phyloP scores from a whole-genome alignment of 2,113 vertebrate species.

The Cricetomys ansorgei region DNA sequence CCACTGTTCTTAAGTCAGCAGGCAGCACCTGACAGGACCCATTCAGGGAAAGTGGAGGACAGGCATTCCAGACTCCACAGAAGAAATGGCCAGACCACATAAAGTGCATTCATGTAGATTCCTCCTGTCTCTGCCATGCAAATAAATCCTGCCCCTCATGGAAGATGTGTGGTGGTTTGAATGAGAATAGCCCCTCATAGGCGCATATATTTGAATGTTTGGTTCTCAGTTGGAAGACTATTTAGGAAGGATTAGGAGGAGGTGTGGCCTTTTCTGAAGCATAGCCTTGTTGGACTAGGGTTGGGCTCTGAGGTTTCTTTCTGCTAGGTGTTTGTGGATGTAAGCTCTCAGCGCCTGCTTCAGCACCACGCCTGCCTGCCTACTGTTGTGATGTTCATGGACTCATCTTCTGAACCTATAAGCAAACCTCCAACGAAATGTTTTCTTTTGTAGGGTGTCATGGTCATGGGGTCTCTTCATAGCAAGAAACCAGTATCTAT shows the following conservation, averaged over 20 bases:
- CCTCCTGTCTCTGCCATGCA: no score
- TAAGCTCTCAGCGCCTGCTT: not conserved
- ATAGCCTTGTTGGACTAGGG: no score
- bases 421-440: not conserved
- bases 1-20: accelerated
- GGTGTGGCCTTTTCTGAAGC: no score
- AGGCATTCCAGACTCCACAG: not conserved
- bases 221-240: not conserved
- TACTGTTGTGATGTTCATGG: not conserved
- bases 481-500: not conserved
- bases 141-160: not conserved
- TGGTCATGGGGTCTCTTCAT: not conserved
- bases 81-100: not conserved
- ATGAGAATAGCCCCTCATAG: not conserved
- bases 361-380: not conserved
- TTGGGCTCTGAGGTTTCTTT: not conserved
- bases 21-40: not conserved
- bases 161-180: not conserved
- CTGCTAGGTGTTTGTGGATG: not conserved
- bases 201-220: not conserved
- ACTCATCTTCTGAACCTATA: not conserved
- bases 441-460: not conserved
- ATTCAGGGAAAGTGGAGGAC: not conserved
- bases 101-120: not conserved
- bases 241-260: not conserved